Evolutionary conservation across 1,140 invertebrate species (phyloP).

Genomic region (Leptinotarsa defecta): DNA sequence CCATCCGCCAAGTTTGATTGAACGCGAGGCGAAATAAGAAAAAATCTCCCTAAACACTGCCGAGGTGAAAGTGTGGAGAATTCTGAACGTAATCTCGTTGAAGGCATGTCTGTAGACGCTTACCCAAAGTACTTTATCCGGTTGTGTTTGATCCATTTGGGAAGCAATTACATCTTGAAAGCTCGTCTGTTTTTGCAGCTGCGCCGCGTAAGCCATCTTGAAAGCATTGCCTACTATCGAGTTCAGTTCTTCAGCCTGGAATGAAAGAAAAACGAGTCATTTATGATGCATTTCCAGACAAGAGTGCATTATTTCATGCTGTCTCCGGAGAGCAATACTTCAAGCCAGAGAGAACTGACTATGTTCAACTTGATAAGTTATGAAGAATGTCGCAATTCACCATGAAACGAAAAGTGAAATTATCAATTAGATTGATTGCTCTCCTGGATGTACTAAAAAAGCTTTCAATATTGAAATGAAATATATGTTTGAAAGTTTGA

Average conservation of each 20-base stretch:
- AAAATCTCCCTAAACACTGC: no score
- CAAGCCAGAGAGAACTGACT: no score
- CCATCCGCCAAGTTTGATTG: background rate
- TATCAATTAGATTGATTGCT: no score
- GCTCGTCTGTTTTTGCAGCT: slow-evolving; percentile 71
- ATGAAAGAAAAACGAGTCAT: slow-evolving; percentile 29
- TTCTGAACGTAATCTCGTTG: slow-evolving; percentile 2
- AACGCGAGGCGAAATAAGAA: background rate
- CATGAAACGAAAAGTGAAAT: no score
- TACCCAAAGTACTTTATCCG: slow-evolving; percentile 54
- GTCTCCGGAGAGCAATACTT: no score
- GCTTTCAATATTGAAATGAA: no score
- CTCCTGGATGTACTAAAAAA: no score
- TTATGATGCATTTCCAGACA: slow-evolving; percentile 15
- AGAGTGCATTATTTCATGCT: background rate
- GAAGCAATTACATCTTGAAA: slow-evolving; percentile 59
- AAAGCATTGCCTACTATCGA: slow-evolving; percentile 88
- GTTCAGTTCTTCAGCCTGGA: slow-evolving; percentile 86
- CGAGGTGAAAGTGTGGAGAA: background rate
- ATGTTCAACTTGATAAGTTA: no score
- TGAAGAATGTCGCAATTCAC: no score
- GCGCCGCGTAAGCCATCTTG: slow-evolving; percentile 87
- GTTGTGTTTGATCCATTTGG: slow-evolving; percentile 53
- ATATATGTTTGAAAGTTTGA: no score
- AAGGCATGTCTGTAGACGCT: slow-evolving; percentile 27